These are phyloP conservation scores for Tanaodytes sp. DNA, from an alignment of 2,888 invertebrate species.

Conservation along the genomic window DNA sequence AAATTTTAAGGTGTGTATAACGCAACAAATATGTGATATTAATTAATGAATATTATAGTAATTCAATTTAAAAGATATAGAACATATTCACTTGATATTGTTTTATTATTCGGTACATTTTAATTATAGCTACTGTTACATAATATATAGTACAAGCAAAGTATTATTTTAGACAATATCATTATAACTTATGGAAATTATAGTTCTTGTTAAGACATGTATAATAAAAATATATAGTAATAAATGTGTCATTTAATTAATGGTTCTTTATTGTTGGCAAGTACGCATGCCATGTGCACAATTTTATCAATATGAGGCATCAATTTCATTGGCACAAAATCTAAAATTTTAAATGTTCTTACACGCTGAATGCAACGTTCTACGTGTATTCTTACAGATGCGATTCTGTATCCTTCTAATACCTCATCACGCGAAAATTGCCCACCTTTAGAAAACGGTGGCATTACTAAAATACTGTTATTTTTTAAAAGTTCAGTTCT, in stretches of 20 bases:
- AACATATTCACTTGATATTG: no score
- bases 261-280: slow-evolving; percentile 38
- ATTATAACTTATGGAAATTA: no score
- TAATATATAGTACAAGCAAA: no score
- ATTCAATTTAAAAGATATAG: neutral
- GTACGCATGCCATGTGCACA: slow-evolving; percentile 26
- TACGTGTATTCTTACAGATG: slow-evolving; percentile 44
- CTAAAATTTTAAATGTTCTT: slow-evolving; percentile 47
- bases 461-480: slow-evolving; percentile 53
- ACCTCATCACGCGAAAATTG: slow-evolving; percentile 49
- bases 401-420: slow-evolving; percentile 45
- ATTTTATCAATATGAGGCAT: slow-evolving; percentile 34
- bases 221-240: no score
- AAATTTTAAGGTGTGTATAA: no score
- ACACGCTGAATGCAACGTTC: slow-evolving; percentile 37
- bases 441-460: slow-evolving; percentile 43
- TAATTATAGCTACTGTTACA: no score
- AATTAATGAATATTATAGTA: neutral
- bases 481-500: slow-evolving; percentile 11
- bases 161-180: no score
- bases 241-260: slow-evolving; percentile 9
- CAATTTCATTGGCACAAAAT: slow-evolving; percentile 9
- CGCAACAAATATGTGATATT: no score
- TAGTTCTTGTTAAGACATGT: no score
- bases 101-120: no score